Evolutionary conservation across 1,140 invertebrate species (phyloP).

Genomic region (Eulimnadia texana): DNA sequence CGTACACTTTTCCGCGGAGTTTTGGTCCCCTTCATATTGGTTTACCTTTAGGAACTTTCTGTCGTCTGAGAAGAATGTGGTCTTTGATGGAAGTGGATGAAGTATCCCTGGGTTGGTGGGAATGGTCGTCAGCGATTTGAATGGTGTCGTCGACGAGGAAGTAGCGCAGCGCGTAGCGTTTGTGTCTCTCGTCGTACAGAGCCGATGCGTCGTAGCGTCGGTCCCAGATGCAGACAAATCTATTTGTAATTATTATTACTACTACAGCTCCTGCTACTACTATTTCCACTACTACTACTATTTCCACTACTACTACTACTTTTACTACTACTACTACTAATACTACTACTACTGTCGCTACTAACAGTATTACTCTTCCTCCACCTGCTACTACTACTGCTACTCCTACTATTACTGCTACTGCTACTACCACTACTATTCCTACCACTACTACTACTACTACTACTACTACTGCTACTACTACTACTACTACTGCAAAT

Average conservation of each 20-base stretch:
- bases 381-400: background rate
- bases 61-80: conserved; percentile 1
- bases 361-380: background rate
- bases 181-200: conserved; percentile 8
- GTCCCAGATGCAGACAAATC: conserved; percentile 19
- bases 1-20: too few species aligned
- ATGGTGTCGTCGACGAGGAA: conserved; percentile 16
- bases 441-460: background rate
- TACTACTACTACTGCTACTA: background rate
- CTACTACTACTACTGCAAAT: background rate
- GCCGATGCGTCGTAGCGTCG: background rate
- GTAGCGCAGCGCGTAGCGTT: conserved; percentile 14
- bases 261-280: background rate
- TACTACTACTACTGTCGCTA: too few species aligned
- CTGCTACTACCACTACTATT: background rate
- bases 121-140: conserved; percentile 4
- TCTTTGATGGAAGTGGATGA: conserved; percentile 2
- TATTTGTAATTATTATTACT: background rate
- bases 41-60: conserved; percentile 13
- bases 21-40: background rate
- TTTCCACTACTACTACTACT: background rate
- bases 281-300: background rate
- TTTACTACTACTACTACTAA: too few species aligned
- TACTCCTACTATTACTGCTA: background rate
- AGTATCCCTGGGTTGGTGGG: background rate